Evolutionary conservation across 1,140 invertebrate genomes (phyloP).

Genomic region (Nephila pilipes): DNA sequence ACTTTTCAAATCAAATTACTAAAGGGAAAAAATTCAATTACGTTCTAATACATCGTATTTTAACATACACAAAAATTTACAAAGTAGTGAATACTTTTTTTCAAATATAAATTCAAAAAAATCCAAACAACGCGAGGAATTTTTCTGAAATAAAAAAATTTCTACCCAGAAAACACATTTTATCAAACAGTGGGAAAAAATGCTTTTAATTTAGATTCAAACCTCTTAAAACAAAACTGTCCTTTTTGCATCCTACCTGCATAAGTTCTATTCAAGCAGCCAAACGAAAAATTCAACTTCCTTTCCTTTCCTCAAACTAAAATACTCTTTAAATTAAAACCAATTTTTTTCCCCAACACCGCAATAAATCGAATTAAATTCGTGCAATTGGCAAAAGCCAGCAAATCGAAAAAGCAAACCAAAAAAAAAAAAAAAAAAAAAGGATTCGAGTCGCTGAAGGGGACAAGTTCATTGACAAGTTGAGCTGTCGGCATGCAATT

Average conservation of each 20-base stretch:
- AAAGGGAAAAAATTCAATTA: too few relatives aligned
- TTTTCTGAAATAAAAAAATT: too few relatives aligned
- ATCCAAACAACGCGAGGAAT: too few relatives aligned
- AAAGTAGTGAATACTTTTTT: too few relatives aligned
- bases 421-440: conserved; percentile 33
- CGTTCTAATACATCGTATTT: too few relatives aligned
- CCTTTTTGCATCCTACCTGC: background rate
- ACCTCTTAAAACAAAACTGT: background rate
- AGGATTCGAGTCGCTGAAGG: background rate
- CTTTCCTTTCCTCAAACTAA: background rate
- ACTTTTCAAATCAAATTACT: too few relatives aligned
- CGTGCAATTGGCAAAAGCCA: background rate
- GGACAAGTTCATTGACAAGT: conserved; percentile 60
- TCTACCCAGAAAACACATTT: too few relatives aligned
- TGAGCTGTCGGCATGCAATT: conserved; percentile 1
- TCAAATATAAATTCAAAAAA: too few relatives aligned
- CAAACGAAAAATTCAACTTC: background rate
- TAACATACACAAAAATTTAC: too few relatives aligned
- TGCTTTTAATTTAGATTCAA: background rate
- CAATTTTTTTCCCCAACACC: conserved; percentile 2
- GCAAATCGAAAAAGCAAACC: conserved; percentile 24
- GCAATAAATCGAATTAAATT: conserved; percentile 44
- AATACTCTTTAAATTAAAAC: conserved; percentile 34
- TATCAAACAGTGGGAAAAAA: too few relatives aligned
- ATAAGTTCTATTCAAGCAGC: background rate